Percentiles rank a stretch among this genome's conserved stretches.
phyloP scores from a whole-genome alignment of 2,113 vertebrate genomes.

The Propithecus coquereli region DNA sequence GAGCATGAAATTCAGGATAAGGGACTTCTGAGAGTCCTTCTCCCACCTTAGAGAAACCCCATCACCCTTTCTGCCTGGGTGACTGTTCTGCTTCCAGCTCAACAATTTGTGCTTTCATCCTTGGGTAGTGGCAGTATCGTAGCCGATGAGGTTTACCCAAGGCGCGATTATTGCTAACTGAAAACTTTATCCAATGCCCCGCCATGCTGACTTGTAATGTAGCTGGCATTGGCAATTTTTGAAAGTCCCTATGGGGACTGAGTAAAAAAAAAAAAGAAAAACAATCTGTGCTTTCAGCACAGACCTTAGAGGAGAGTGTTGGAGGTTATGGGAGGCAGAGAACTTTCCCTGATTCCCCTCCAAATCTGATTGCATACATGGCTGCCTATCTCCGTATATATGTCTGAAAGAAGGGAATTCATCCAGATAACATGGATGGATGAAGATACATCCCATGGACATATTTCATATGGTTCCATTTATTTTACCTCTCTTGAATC shows the following conservation, averaged over 20 bases:
- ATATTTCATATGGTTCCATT: background rate
- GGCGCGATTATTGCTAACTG: too few relatives aligned
- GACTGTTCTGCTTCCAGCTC: background rate
- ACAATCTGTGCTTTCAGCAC: background rate
- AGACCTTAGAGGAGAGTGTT: background rate
- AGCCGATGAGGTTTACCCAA: too few relatives aligned
- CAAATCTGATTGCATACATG: background rate
- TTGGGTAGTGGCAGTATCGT: too few relatives aligned
- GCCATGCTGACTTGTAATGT: too few relatives aligned
- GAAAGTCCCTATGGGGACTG: too few relatives aligned
- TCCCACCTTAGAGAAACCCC: background rate
- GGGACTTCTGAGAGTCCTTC: background rate
- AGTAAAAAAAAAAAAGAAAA: too few relatives aligned
- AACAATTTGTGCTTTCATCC: background rate
- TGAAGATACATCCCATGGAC: background rate
- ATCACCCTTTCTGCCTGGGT: background rate
- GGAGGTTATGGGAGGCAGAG: background rate
- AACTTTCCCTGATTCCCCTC: background rate
- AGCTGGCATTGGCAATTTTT: too few relatives aligned
- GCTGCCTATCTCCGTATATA: background rate
- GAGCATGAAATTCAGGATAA: background rate
- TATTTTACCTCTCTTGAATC: background rate
- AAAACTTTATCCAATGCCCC: too few relatives aligned
- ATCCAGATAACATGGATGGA: background rate
- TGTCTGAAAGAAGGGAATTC: background rate